Conservation (phyloP, 2,888 invertebrate species). For the Athetis lepigone region DNA sequence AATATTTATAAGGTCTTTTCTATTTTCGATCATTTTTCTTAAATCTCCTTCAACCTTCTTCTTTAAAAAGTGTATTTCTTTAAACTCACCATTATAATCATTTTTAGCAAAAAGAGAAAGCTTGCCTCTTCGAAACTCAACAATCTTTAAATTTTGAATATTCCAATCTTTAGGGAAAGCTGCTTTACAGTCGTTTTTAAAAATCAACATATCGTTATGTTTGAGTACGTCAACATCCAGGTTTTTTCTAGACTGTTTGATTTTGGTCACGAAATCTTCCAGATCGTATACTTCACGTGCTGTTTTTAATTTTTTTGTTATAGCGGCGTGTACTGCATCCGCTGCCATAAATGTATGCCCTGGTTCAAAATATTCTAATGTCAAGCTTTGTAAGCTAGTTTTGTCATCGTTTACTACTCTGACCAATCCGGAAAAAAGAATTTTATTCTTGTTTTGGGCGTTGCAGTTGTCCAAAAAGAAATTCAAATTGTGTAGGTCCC, state of each 20-base stretch:
- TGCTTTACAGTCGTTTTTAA: constrained; percentile 2
- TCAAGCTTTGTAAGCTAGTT: constrained; percentile 12
- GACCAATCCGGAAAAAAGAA: constrained; percentile 23
- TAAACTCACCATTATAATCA: constrained; percentile 9
- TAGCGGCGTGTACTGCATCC: constrained; percentile 55
- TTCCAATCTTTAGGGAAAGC: constrained; percentile 4
- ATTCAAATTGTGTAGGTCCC: constrained; percentile 27
- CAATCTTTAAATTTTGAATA: constrained; percentile 9
- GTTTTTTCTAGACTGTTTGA: constrained; percentile 16
- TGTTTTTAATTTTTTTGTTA: constrained; percentile 46
- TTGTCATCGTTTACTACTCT: too few species aligned
- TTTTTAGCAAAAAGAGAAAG: constrained; percentile 14
- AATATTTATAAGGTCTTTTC: background rate
- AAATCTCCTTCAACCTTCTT: constrained; percentile 9
- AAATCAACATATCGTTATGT: constrained; percentile 1
- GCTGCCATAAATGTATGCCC: constrained; percentile 57
- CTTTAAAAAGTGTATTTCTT: constrained; percentile 1
- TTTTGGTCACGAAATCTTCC: constrained; percentile 15
- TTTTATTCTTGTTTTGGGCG: constrained; percentile 56
- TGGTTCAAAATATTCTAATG: constrained; percentile 53
- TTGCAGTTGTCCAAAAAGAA: constrained; percentile 24
- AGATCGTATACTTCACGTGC: constrained; percentile 17
- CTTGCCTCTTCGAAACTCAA: constrained; percentile 9
- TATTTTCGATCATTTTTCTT: background rate
- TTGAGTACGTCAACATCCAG: constrained; percentile 15